A percentile compares a stretch with the other conserved stretches of the same genome.
Evolutionary conservation across 2,888 invertebrate species (phyloP).

Genomic region (Cephalotes varians): DNA sequence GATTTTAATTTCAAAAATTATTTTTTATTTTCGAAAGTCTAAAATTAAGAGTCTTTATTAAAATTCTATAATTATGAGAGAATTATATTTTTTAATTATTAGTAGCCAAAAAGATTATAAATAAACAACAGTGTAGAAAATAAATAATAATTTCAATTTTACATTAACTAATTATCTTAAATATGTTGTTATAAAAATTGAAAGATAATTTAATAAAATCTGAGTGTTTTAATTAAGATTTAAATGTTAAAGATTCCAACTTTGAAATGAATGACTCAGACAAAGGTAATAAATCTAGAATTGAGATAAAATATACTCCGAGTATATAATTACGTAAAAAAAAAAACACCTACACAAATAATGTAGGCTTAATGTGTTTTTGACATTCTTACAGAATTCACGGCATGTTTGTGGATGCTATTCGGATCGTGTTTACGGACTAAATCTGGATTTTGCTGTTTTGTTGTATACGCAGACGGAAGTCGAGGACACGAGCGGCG

Average conservation of each 20-base stretch:
- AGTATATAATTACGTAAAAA: neutral
- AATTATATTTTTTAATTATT: too few relatives aligned
- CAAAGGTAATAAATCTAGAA: neutral
- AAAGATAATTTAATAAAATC: neutral
- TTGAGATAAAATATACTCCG: neutral
- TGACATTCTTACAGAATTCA: neutral
- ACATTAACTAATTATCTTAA: too few relatives aligned
- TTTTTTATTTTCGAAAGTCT: too few relatives aligned
- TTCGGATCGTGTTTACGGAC: neutral
- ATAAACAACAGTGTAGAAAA: too few relatives aligned
- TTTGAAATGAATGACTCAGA: neutral
- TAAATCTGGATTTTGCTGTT: slow-evolving; percentile 27
- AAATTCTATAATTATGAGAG: too few relatives aligned
- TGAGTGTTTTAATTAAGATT: neutral
- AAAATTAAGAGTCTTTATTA: too few relatives aligned
- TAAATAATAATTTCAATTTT: too few relatives aligned
- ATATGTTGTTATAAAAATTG: neutral
- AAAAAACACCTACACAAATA: neutral
- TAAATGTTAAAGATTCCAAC: neutral
- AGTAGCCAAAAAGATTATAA: too few relatives aligned
- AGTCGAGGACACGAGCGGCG: slow-evolving; percentile 80
- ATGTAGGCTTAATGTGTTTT: neutral
- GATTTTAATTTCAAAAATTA: too few relatives aligned
- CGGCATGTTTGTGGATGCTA: neutral
- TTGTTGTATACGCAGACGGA: slow-evolving; percentile 77